Percentiles rank a stretch among this genome's conserved stretches.
These are phyloP conservation scores for Tenthredo mesomela DNA, from an alignment of 2,888 invertebrate species.

Conservation along the genomic window DNA sequence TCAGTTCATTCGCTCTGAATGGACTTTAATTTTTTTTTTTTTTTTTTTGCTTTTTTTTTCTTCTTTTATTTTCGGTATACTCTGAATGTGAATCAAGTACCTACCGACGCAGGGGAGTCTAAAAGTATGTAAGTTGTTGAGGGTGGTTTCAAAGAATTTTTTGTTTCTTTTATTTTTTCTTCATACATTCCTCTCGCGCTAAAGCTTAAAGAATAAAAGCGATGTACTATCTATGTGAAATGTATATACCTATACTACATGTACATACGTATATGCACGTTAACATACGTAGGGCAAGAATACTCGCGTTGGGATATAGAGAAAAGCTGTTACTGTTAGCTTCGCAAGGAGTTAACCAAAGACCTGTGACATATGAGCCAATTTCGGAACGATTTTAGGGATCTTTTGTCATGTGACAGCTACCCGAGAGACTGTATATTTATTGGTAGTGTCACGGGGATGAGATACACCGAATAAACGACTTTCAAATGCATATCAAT, in stretches of 20 bases:
- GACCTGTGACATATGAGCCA: conserved; percentile 39
- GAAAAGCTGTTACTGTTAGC: conserved; percentile 9
- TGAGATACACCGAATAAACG: conserved; percentile 34
- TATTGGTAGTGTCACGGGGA: conserved; percentile 30
- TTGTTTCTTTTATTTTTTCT: not conserved
- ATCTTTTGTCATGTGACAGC: conserved; percentile 29
- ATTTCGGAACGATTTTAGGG: conserved; percentile 37
- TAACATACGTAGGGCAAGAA: not conserved
- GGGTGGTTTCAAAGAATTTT: conserved; percentile 28
- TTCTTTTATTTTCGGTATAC: conserved; percentile 4
- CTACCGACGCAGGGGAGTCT: not conserved
- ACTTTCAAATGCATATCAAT: conserved; percentile 13
- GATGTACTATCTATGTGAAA: not conserved
- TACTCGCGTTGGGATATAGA: not conserved
- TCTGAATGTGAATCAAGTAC: conserved; percentile 19
- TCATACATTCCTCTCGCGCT: not conserved
- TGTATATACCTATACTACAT: not conserved
- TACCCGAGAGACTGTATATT: conserved; percentile 29
- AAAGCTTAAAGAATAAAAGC: conserved; percentile 9
- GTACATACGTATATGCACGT: not conserved
- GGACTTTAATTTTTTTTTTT: not conserved
- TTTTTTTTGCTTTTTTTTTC: not conserved
- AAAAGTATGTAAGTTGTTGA: conserved; percentile 15
- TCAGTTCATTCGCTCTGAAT: conserved; percentile 13
- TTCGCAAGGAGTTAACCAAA: conserved; percentile 27